Base-by-base conservation (phyloP, 2,113 vertebrate genomes). In the Grammomys dolichurus region DNA sequence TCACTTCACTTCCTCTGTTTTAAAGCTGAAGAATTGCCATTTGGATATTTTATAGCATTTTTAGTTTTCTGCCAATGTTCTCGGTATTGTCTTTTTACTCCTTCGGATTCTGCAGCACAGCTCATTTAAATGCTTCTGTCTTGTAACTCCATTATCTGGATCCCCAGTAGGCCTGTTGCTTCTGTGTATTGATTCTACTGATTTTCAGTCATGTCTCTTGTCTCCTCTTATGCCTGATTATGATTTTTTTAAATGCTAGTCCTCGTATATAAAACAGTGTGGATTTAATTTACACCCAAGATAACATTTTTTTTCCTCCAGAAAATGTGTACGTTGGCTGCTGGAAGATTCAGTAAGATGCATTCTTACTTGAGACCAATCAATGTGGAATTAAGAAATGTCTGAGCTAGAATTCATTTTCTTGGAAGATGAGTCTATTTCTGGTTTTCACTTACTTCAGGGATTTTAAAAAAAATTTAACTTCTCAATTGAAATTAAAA, bases 401-500 rank as follows among this genome's bases (percentile, higher is more conserved):
- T 72, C 65, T 3, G 90, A 92, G 31, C 26, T 85, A 85, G 16
- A 90, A 28, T 51, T 95, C 16, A 77, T 73, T 90, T 48, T 81
- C 60, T 58, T 89, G 10, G 46, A 96, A 12, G 58, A 56, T 76
- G 89, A 94, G 70, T 56, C 4, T n/a, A 24, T 77, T 80, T 80
- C 58, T 70, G 33, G 20, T n/a, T 87, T 31, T 40, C 46, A 1
- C 36, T 70, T 87, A 63, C 40, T 87, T 33, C 20, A 48, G 67
- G 3, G 5, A 20, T 69, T 11, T 51, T 51, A 81, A 22, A 43
- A 51, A 81, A 51, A 4, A 70, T 46, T 77, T 78, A 67, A 73
- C 87, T 91, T 89, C 72, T 97, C 95, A 58, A 5, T 26, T 91
- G 51, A 33, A 93, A 91, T n/a, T 54, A 60, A 89, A 97, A 70